Conservation (phyloP, 37 sponge, comb jelly and placozoan species). For the Spongilla lacustris region DNA sequence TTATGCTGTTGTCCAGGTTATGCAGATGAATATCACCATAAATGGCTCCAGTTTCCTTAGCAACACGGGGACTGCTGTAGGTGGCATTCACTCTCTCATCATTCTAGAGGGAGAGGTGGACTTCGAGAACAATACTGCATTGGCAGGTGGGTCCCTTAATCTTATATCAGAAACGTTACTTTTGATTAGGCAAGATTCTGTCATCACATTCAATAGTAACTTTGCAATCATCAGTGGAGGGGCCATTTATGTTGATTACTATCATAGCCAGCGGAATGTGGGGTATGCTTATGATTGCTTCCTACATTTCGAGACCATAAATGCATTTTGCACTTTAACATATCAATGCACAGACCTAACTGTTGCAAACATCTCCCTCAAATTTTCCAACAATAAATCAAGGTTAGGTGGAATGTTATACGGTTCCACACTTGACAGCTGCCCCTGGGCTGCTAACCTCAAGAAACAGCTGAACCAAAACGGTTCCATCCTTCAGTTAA, state of each 20-base stretch:
- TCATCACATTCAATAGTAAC: constrained; percentile 15
- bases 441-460: constrained; percentile 21
- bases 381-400: constrained; percentile 25
- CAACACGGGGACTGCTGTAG: constrained; percentile 54
- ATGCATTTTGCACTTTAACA: neutral
- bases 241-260: constrained; percentile 20
- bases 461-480: neutral
- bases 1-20: constrained; percentile 7
- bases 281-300: constrained; percentile 19
- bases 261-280: neutral
- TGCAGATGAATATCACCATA: constrained; percentile 24
- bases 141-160: constrained; percentile 39
- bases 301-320: constrained; percentile 29
- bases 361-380: constrained; percentile 3
- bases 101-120: neutral
- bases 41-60: constrained; percentile 1
- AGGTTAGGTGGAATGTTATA: constrained; percentile 25
- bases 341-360: constrained; percentile 6
- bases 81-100: neutral
- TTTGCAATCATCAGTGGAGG: constrained; percentile 33
- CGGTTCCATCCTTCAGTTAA: neutral
- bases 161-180: neutral
- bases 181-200: constrained; percentile 15
- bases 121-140: constrained; percentile 35
- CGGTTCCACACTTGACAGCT: constrained; percentile 55